Conservation (phyloP, 1,140 invertebrate species). For the Calephelis nemesis region DNA sequence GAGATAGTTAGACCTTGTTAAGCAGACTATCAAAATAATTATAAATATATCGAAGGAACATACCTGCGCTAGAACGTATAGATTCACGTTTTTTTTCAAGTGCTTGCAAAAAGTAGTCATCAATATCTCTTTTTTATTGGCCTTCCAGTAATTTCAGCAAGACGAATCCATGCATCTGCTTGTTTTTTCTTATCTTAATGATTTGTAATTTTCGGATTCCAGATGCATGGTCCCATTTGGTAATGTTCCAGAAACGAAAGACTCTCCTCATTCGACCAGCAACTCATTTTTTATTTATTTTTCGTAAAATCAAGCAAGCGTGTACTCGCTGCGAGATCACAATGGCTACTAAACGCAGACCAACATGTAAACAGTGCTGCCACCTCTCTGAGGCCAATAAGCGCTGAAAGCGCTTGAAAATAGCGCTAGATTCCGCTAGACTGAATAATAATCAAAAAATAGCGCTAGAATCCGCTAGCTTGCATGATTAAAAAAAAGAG, state of each 20-base stretch:
- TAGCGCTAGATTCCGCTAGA: no score
- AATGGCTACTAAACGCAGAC: constrained; percentile 23
- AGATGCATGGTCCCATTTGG: constrained; percentile 23
- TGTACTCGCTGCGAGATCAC: constrained; percentile 4
- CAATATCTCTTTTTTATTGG: constrained; percentile 32
- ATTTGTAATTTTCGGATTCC: constrained; percentile 25
- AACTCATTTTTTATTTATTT: constrained; percentile 12
- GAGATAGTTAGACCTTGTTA: constrained; percentile 1
- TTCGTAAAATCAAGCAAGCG: constrained; percentile 9
- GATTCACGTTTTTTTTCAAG: constrained; percentile 29
- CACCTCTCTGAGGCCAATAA: no score
- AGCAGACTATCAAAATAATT: constrained; percentile 6
- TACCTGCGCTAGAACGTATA: constrained; percentile 30
- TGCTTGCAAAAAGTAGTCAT: constrained; percentile 27
- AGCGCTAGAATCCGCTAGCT: no score
- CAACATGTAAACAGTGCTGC: constrained; percentile 14
- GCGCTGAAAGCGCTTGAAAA: constrained; percentile 18
- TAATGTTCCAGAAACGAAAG: constrained; percentile 27
- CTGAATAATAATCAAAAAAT: no score
- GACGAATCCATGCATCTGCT: constrained; percentile 29
- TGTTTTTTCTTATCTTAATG: constrained; percentile 33
- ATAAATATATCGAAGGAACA: not conserved
- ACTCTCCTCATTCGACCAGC: constrained; percentile 29
- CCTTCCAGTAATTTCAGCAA: constrained; percentile 13
- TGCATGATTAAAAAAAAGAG: no score